Evolutionary conservation across 1,140 invertebrate species (phyloP).

Genomic region (Conopomorpha cramerella): DNA sequence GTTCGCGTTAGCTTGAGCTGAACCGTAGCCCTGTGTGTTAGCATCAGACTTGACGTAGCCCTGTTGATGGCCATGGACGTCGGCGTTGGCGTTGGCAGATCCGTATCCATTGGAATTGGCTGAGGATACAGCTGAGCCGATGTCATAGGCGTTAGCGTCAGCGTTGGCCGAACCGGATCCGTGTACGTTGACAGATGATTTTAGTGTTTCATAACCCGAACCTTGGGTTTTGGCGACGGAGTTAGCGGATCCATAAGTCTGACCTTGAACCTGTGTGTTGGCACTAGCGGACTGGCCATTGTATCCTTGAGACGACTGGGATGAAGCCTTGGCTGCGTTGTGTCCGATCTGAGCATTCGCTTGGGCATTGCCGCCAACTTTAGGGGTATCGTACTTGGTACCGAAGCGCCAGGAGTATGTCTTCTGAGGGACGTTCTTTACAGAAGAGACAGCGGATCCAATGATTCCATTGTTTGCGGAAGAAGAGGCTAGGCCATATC

Average conservation of each 20-base stretch:
- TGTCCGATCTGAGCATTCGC: too few relatives aligned
- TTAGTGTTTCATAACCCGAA: too few relatives aligned
- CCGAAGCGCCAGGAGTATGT: constrained; percentile 8
- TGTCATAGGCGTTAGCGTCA: background rate
- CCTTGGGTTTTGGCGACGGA: too few relatives aligned
- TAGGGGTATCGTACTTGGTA: background rate
- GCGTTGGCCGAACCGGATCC: background rate
- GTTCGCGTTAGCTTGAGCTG: background rate
- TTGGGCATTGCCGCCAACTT: too few relatives aligned
- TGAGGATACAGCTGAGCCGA: background rate
- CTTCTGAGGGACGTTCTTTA: constrained; percentile 22
- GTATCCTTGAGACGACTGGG: too few relatives aligned
- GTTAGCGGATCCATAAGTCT: too few relatives aligned
- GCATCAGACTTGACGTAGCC: constrained; percentile 6
- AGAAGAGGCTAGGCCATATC: constrained; percentile 19
- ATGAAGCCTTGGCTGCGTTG: too few relatives aligned
- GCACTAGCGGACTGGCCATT: too few relatives aligned
- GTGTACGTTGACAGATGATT: background rate
- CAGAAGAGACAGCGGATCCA: constrained; percentile 14
- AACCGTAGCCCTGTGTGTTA: background rate
- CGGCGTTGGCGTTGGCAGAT: background rate
- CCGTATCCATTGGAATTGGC: background rate
- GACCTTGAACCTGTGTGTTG: too few relatives aligned
- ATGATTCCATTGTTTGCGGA: constrained; percentile 15
- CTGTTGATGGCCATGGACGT: constrained; percentile 14